Base-by-base conservation (phyloP, 1,140 invertebrate species). In the Drosophila neocordata region DNA sequence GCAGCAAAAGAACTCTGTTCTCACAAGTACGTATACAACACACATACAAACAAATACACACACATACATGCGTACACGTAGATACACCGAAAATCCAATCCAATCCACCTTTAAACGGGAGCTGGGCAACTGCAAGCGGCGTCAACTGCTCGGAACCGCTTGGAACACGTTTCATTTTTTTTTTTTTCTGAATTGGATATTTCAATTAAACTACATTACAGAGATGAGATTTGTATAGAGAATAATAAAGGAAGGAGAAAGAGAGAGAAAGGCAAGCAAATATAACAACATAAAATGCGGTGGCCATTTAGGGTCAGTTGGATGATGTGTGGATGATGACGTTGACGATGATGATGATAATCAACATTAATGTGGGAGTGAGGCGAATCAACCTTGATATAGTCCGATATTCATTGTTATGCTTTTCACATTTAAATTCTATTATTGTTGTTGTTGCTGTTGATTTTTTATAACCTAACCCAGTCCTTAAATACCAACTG, bases 21-120 rank as follows among this genome's bases (percentile, higher is more conserved):
- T 96, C 77, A 94, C 95, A 95, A 96, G 96, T 96, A 96, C 92
- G 95, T 94, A 92, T 77, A 60, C 44, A 18, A 64, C 18, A 61
- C 41, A 18, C n/a, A 41, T 55, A 48, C 31, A 41, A 51, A 41
- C 12, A 69, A 53, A 60, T 24, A 53, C 44, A 61, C 18, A 64
- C 48, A 67, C 53, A 64, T 62, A 37, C 48, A 48, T 35, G 66
- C 31, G 68, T 53, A 76, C 2, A 64, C 27, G 11, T 37, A 59
- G 13, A 37, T 59, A 59, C 13, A 59, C 41, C 41, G 18, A 41
- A 41, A 51, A 34, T n/a, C 5, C 31, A 31, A n/a, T 31, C 22
- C n/a, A 55, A 27, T 13, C 24, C 1, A 13, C 9, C 18, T 48
- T 48, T 8, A 48, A 48, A 48, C 11, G 41, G 41, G 18, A 48